A percentile compares a stretch with the other conserved stretches of the same genome.
Conservation (phyloP, 2,113 vertebrate genomes). For the Ellobius talpinus region DNA sequence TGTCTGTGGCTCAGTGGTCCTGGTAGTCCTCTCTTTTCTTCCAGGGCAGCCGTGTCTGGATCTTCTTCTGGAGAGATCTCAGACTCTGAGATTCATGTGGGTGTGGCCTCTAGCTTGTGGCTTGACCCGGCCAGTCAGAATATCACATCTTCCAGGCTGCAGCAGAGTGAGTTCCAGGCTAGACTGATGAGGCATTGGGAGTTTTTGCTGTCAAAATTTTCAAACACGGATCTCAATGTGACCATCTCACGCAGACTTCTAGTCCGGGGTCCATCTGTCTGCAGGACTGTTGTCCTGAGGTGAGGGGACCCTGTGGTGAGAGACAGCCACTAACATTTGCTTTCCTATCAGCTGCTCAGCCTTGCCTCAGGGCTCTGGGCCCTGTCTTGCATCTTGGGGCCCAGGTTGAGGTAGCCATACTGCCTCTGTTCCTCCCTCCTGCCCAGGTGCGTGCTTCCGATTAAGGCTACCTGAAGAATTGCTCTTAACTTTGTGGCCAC, state of each 20-base stretch:
- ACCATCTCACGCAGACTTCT: neutral
- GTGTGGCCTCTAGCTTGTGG: neutral
- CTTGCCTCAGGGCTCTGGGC: neutral
- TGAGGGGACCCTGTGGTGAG: neutral
- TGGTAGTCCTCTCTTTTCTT: neutral
- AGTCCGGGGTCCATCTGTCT: neutral
- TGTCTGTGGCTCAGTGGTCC: neutral
- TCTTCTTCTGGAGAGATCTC: neutral
- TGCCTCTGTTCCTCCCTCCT: neutral
- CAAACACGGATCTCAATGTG: neutral
- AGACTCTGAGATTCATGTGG: neutral
- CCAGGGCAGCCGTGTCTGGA: neutral
- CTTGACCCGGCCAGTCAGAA: neutral
- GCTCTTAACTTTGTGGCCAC: neutral
- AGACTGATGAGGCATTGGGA: neutral
- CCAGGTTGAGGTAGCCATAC: neutral
- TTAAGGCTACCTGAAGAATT: accelerated
- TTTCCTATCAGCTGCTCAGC: neutral
- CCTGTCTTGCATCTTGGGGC: neutral
- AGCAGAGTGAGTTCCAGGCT: neutral
- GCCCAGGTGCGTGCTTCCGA: too few relatives aligned
- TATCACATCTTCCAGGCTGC: neutral
- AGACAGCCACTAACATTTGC: neutral
- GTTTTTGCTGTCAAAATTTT: neutral
- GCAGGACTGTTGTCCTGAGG: neutral